Evolutionary conservation across 2,888 invertebrate species (phyloP).

Genomic region (Scaptomyza parva): DNA sequence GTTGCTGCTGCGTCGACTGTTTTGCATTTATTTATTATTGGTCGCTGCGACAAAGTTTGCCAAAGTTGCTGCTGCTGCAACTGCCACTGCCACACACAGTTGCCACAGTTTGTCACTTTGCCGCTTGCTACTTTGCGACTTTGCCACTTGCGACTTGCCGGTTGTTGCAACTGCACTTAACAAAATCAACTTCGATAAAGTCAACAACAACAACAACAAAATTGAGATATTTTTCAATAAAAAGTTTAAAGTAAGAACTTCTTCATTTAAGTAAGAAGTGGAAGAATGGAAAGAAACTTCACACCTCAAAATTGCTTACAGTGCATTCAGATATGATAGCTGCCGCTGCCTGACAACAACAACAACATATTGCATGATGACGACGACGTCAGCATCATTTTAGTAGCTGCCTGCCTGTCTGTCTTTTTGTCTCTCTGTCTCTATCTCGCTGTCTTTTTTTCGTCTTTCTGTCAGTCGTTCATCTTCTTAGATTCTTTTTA

Average conservation of each 20-base stretch:
- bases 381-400: slow-evolving; percentile 69
- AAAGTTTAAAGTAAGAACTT: too few relatives aligned
- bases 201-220: too few relatives aligned
- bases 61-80: slow-evolving; percentile 32
- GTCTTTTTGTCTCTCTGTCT: slow-evolving; percentile 66
- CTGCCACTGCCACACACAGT: too few relatives aligned
- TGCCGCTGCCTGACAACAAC: too few relatives aligned
- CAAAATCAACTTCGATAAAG: too few relatives aligned
- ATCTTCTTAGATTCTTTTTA: slow-evolving; percentile 55
- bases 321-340: slow-evolving; percentile 7
- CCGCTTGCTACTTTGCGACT: background rate
- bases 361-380: slow-evolving; percentile 37
- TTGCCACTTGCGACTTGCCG: background rate
- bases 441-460: slow-evolving; percentile 57
- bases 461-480: slow-evolving; percentile 57
- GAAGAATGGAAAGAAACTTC: too few relatives aligned
- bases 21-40: slow-evolving; percentile 78
- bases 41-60: slow-evolving; percentile 71
- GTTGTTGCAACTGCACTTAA: too few relatives aligned
- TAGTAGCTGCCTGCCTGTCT: slow-evolving; percentile 58
- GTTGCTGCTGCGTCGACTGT: slow-evolving; percentile 19
- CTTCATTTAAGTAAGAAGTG: too few relatives aligned
- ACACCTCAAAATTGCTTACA: background rate
- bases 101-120: slow-evolving; percentile 7
- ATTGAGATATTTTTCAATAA: too few relatives aligned